Base-by-base conservation (phyloP, 2,888 invertebrate genomes). In the Polymixis lichenea region DNA sequence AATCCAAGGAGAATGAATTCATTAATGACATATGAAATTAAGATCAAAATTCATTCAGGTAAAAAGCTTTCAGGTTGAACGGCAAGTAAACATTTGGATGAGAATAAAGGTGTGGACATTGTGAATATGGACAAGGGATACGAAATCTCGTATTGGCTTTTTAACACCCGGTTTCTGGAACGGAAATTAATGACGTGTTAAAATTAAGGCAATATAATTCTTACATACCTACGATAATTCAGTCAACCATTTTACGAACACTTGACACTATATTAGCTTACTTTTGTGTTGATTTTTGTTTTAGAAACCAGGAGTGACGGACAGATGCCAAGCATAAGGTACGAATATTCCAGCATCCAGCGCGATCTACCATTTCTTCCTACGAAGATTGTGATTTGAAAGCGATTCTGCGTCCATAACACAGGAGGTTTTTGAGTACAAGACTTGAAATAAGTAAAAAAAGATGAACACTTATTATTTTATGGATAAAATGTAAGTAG, bases 1-100 rank as follows among this genome's bases (percentile, higher is more conserved):
- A 72, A 70, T 75, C 28, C 56, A 70, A 64, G 43, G 72, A 72
- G 32, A 73, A 77, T 77, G 86, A 77, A 86, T 86, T 76, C n/a
- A 86, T 86, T 89, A 87, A 82, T 84, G 90, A 83, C 90, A 88
- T 56, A 78, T 74, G 66, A 72, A 75, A 87, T 90, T 87, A 89
- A 79, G 75, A 81, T 84, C 85, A 73, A 85, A 88, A 88, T 83
- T 83, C 87, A 85, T 86, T 86, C 88, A 87, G 74, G 82, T 83
- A 85, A 78, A 76, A 77, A 77, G 72, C 76, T 73, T 73, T 81
- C 69, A 77, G 68, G 77, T 84, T 75, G 64, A 80, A 80, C 46
- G 61, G 72, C 67, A 85, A 74, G 75, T 75, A 72, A 77, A 68
- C 74, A 83, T 86, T 80, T 75, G 61, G 64, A 80, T 87, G 77